phyloP scores from a whole-genome alignment of 2,797 vertebrate genomes.

The Hoplostethus mediterraneus region DNA sequence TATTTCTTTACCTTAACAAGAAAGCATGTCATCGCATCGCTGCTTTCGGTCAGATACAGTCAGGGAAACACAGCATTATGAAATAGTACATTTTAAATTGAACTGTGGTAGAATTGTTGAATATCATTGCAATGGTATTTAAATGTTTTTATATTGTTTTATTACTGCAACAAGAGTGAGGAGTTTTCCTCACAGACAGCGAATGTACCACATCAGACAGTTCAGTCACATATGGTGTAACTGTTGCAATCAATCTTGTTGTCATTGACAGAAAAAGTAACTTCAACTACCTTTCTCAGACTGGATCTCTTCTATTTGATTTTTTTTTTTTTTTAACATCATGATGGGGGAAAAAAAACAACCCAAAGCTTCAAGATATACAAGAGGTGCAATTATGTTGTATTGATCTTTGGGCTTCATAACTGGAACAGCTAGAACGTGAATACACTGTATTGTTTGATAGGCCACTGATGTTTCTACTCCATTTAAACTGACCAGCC shows the following conservation, averaged over 20 bases:
- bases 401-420: conserved; percentile 13
- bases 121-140: conserved; percentile 70
- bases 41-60: conserved; percentile 63
- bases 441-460: conserved; percentile 3
- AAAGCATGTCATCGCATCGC: conserved; percentile 59
- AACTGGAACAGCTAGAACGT: conserved; percentile 46
- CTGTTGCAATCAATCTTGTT: conserved; percentile 8
- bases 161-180: conserved; percentile 59
- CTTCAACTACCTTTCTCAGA: conserved; percentile 47
- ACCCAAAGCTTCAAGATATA: conserved; percentile 26
- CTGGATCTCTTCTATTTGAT: background rate
- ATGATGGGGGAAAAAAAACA: background rate
- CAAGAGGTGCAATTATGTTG: conserved; percentile 25
- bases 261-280: conserved; percentile 15
- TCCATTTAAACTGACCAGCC: conserved; percentile 23
- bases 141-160: conserved; percentile 82
- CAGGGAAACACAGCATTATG: conserved; percentile 48
- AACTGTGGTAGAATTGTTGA: conserved; percentile 61
- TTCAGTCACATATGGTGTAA: conserved; percentile 33
- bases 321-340: background rate
- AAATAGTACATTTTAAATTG: conserved; percentile 70
- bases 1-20: conserved; percentile 52
- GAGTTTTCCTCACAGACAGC: conserved; percentile 54
- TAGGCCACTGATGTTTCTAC: conserved; percentile 24
- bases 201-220: conserved; percentile 67